Evolutionary conservation across 1,140 invertebrate genomes (phyloP), one percentile per base, ranked within the genome.

Genomic region (Heliothis subflexa): DNA sequence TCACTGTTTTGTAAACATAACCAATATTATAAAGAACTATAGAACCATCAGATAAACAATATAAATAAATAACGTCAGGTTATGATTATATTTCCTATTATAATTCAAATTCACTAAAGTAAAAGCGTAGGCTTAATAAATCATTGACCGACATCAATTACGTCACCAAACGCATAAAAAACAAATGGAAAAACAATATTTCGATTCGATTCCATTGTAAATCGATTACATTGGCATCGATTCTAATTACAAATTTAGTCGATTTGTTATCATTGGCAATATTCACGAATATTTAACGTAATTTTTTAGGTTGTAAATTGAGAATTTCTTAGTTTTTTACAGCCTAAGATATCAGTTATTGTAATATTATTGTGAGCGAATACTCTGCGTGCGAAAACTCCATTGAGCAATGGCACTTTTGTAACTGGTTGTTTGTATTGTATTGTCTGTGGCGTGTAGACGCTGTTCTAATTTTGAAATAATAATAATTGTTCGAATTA

Each of bases 351-450:
- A 72, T 66, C 45, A 78, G 33, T 40, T 40, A 70, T 79, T 55
- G 66, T 73, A 45, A 10, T 73, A 47, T 76, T 83, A 78, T 81
- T 75, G 66, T 64, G 59, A 75, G 64, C 64, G 77, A 78, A 79
- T 81, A 80, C 81, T 83, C 83, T 83, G 82, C 86, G 87, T 87
- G 86, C 82, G 86, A 89, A 86, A 80, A 84, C 82, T 79, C 54
- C 78, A 82, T 89, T 86, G 68, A 71, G 87, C 79, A 89, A 89
- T 61, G 40, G 16, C 71, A 16, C 77, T 88, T 74, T 84, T 83
- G 86, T 82, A 88, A 88, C 77, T 68, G 83, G 80, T 78, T 83
- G 84, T 85, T 86, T 84, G 87, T 80, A 84, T 83, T 86, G 80
- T 86, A 84, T 84, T 86, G 80, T 86, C 81, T 84, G 70, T 81